Evolutionary conservation across 2,888 invertebrate genomes (phyloP).

Genomic region (Ametastegia equiseti): DNA sequence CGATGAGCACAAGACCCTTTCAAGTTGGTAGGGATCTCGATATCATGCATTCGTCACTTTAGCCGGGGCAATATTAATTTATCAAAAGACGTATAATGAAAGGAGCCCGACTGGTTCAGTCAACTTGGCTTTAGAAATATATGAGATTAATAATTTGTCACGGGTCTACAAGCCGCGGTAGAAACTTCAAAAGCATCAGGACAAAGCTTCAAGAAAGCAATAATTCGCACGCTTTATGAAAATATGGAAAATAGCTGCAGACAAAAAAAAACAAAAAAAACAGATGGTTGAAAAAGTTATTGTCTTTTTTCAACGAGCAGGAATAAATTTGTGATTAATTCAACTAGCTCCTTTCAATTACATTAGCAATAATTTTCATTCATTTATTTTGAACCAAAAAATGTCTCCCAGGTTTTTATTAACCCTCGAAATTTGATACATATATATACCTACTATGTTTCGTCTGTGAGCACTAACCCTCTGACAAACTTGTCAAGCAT

Average conservation of each 20-base stretch:
- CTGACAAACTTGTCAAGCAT: constrained; percentile 17
- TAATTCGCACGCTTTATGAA: background rate
- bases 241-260: background rate
- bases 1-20: background rate
- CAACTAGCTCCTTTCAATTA: background rate
- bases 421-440: background rate
- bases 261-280: background rate
- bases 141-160: background rate
- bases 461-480: background rate
- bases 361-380: background rate
- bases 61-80: background rate
- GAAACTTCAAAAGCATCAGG: background rate
- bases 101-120: constrained; percentile 18
- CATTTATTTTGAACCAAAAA: background rate
- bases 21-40: background rate
- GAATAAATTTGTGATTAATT: background rate
- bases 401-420: background rate
- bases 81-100: constrained; percentile 14
- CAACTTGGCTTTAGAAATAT: background rate
- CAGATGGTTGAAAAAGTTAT: background rate
- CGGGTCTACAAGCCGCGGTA: background rate
- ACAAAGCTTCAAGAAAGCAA: background rate
- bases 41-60: constrained; percentile 27
- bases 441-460: background rate
- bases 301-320: background rate